These are phyloP conservation scores for Drosophila funebris DNA, from an alignment of 1,140 invertebrate genomes.

Conservation along the genomic window DNA sequence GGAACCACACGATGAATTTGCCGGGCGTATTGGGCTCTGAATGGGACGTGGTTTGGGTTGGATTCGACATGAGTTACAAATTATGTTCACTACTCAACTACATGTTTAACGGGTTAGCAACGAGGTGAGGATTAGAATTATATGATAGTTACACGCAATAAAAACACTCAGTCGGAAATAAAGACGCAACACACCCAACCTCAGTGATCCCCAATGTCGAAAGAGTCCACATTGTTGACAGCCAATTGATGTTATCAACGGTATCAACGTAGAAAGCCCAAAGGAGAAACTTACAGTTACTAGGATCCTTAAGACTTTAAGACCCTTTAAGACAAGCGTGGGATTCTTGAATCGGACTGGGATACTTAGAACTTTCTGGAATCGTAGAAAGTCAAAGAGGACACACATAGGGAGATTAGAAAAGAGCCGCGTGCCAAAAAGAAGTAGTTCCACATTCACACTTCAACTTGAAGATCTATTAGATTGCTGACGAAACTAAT, in stretches of 20 bases:
- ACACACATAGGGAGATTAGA: no score
- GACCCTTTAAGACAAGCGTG: no score
- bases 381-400: no score
- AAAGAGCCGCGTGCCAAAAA: no score
- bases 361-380: no score
- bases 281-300: no score
- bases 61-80: constrained; percentile 20
- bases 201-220: constrained; percentile 47
- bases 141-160: background rate
- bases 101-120: background rate
- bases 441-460: no score
- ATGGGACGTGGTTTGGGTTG: constrained; percentile 30
- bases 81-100: background rate
- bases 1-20: constrained; percentile 98
- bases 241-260: constrained; percentile 12
- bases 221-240: no score
- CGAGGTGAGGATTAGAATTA: background rate
- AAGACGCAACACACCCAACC: constrained; percentile 44
- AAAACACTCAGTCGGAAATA: constrained; percentile 20
- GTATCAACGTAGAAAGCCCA: background rate
- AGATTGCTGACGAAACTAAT: no score
- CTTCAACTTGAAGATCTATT: no score
- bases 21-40: constrained; percentile 96
- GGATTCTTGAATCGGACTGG: no score
- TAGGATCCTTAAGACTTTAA: no score